Base-by-base conservation (phyloP, 2,888 invertebrate genomes). In the Chloroclysta siterata region DNA sequence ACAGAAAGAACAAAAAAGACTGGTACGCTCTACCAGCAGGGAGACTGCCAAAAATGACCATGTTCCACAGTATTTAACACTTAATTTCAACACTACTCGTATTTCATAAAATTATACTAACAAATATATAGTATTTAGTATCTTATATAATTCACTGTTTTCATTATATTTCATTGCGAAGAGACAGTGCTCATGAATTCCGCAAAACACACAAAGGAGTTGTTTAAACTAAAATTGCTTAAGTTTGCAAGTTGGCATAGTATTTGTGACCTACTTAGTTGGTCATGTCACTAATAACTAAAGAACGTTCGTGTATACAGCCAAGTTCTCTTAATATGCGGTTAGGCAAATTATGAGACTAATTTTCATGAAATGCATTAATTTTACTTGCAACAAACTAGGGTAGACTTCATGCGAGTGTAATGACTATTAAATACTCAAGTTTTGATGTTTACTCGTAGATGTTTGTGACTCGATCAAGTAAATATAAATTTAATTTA, bases 171-270 rank as follows among this genome's bases (percentile, higher is more conserved):
- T 14, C 29, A 22, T 15, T 39, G 11, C 42, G 17, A 42, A 29
- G 41, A 42, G 41, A 48, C 56, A 29, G 44, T 17, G 41, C 29
- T 48, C 46, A 52, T 46, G 15, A 52, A 39, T 59, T 53, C 53
- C 52, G 53, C 54, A 60, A 51, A 57, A 51, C 52, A 63, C 52
- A 65, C 63, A 66, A 63, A 60, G 62, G 62, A 66, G 56, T 66
- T 60, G 46, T 63, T 51, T 51, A 63, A 66, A 66, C 66, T 63
- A 53, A 63, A 66, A 66, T 66, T 66, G 63, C 53, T 56, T 46
- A 60, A 60, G 63, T 63, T 66, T 33, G 13, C 59, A 17, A 60
- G 60, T 51, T 51, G 53, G 47, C 15, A 28, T 39, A 14, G n/a
- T 46, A 55, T 51, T 52, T 56, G 58, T 53, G 62, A 60, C 67